phyloP scores from a whole-genome alignment of 2,888 invertebrate species.

The Sinotaia quadrata region DNA sequence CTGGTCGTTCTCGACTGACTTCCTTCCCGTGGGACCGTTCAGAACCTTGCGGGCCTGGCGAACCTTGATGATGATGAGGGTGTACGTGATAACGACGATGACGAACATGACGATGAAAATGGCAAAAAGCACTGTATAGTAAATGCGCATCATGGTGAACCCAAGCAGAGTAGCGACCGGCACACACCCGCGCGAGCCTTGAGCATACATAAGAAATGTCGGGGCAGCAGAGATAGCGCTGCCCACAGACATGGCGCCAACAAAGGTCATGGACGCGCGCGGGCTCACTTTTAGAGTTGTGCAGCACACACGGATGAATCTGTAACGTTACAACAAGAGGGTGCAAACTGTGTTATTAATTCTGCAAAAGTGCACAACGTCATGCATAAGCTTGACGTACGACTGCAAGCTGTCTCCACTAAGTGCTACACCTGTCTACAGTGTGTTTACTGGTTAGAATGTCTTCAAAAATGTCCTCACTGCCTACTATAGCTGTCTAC shows the following conservation, averaged over 20 bases:
- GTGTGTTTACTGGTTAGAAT: too few species aligned
- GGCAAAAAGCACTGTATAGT: slow-evolving; percentile 22
- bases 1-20: not conserved
- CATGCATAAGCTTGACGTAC: too few species aligned
- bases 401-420: too few species aligned
- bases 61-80: slow-evolving; percentile 14
- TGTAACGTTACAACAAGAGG: not conserved
- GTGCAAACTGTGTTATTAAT: too few species aligned
- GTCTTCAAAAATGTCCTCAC: too few species aligned
- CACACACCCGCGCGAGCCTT: not conserved
- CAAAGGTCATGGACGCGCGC: not conserved
- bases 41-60: slow-evolving; percentile 5
- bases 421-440: too few species aligned
- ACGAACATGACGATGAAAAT: slow-evolving; percentile 13
- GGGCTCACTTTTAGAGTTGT: not conserved
- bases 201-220: slow-evolving; percentile 10
- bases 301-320: slow-evolving; percentile 26
- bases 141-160: not conserved
- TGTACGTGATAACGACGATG: slow-evolving; percentile 24
- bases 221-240: slow-evolving; percentile 19
- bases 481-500: too few species aligned
- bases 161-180: not conserved
- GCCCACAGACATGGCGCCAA: slow-evolving; percentile 4
- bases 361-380: too few species aligned
- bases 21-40: not conserved